These are phyloP conservation scores for Zosterops borbonicus DNA, from an alignment of 2,113 vertebrate species.

Conservation along the genomic window DNA sequence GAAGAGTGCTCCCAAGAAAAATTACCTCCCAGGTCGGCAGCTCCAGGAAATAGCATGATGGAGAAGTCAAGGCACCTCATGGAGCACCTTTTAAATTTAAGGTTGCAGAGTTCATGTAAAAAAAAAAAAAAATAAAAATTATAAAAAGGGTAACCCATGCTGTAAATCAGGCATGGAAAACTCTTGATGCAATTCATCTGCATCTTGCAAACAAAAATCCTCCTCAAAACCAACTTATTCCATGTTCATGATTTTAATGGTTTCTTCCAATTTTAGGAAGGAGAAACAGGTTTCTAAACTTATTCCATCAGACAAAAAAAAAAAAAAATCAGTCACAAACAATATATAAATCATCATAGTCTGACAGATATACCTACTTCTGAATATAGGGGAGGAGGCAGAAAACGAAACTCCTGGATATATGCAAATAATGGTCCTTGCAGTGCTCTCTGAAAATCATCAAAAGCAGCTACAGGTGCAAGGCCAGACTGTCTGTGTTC, in stretches of 20 bases:
- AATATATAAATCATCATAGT: neutral
- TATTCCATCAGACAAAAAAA: neutral
- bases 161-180: neutral
- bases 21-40: neutral
- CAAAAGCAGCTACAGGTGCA: slow-evolving; percentile 76
- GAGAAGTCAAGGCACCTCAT: neutral
- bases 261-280: neutral
- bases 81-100: neutral
- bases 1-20: neutral
- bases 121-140: neutral
- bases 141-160: neutral
- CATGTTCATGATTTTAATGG: neutral
- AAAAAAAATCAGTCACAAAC: neutral
- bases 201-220: neutral
- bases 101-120: neutral
- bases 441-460: slow-evolving; percentile 81
- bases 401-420: slow-evolving; percentile 94
- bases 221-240: neutral
- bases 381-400: slow-evolving; percentile 94
- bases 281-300: neutral
- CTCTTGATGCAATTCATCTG: neutral
- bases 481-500: slow-evolving; percentile 85
- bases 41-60: neutral
- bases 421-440: slow-evolving; percentile 91
- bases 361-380: slow-evolving; percentile 78